These are phyloP conservation scores for Cheilosia grossa DNA, from an alignment of 2,888 invertebrate genomes.

Conservation along the genomic window DNA sequence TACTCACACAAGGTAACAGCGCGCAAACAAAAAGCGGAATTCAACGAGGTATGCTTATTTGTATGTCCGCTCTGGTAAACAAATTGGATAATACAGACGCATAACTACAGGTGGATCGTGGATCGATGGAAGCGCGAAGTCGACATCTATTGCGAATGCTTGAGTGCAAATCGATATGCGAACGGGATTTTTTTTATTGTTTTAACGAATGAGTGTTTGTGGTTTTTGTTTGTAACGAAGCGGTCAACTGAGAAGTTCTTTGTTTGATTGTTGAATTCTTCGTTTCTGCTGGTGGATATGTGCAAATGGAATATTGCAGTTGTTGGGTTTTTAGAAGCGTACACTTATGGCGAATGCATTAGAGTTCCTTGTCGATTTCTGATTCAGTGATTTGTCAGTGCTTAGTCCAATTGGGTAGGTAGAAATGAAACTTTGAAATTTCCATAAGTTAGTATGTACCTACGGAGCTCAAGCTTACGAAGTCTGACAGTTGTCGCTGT, in stretches of 20 bases:
- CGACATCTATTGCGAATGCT: slow-evolving; percentile 30
- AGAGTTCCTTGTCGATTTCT: too few species aligned
- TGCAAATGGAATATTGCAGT: too few species aligned
- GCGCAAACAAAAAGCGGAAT: not conserved
- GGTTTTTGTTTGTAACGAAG: not conserved
- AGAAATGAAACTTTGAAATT: too few species aligned
- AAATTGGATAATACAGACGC: not conserved
- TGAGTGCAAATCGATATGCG: slow-evolving; percentile 33
- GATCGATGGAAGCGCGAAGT: slow-evolving; percentile 23
- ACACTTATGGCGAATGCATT: too few species aligned
- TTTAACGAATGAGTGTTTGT: slow-evolving; percentile 11
- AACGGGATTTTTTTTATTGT: slow-evolving; percentile 2
- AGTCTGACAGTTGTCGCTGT: too few species aligned
- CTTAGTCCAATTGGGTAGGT: too few species aligned
- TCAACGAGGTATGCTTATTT: not conserved
- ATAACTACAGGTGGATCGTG: slow-evolving; percentile 31
- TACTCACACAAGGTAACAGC: slow-evolving; percentile 14
- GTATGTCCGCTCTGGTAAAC: not conserved
- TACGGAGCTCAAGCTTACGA: too few species aligned
- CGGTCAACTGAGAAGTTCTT: slow-evolving; percentile 33
- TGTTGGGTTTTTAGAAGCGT: too few species aligned
- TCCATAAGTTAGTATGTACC: too few species aligned
- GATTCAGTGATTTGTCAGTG: too few species aligned
- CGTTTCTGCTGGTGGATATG: too few species aligned
- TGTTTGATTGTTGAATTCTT: not conserved